Evolutionary conservation across 2,113 vertebrate genomes (phyloP).

Genomic region (Indicator maculatus): DNA sequence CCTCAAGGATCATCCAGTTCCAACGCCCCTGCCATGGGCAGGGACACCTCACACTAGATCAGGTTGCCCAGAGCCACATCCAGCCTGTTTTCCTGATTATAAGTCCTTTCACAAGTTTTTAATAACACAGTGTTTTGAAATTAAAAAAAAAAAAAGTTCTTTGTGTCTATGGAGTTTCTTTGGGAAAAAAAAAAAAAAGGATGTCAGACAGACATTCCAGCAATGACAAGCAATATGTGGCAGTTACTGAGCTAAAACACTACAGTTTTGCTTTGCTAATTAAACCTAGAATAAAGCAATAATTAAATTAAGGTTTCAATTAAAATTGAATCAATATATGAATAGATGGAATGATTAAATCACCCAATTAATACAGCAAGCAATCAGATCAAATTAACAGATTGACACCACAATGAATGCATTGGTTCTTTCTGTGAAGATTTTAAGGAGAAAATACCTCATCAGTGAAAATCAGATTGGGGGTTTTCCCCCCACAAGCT

Average conservation of each 20-base stretch:
- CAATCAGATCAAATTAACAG: neutral
- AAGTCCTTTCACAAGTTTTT: neutral
- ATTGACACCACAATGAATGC: neutral
- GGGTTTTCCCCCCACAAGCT: neutral
- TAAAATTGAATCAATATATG: slow-evolving; percentile 15
- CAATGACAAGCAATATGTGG: neutral
- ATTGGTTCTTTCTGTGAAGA: neutral
- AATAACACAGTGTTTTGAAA: neutral
- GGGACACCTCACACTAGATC: no score
- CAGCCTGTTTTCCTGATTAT: neutral
- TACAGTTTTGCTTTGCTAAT: neutral
- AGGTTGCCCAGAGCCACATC: no score
- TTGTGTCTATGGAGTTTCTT: neutral
- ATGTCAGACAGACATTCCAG: neutral
- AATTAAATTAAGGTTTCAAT: slow-evolving; percentile 22
- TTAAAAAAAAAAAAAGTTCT: neutral
- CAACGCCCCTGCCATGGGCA: no score
- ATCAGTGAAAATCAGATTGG: neutral
- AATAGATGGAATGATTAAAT: neutral
- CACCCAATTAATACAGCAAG: neutral
- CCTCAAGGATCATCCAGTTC: no score
- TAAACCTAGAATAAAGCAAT: neutral
- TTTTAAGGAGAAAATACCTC: neutral
- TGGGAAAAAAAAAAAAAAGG: no score
- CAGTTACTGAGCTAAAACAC: neutral